These are phyloP conservation scores for Podocnemis expansa DNA, from an alignment of 2,113 vertebrate genomes.

Conservation along the genomic window DNA sequence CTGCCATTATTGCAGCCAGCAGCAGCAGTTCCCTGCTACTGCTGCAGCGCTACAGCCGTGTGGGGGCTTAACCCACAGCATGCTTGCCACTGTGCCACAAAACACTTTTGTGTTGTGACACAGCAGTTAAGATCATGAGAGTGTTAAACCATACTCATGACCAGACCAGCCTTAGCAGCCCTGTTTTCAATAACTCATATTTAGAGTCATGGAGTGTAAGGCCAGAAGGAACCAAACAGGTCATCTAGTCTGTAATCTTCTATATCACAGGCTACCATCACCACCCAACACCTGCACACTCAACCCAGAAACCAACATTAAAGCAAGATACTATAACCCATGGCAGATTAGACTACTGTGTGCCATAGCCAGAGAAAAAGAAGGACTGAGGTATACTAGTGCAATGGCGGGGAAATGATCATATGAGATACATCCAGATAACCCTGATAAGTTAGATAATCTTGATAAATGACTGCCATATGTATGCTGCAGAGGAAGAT, in stretches of 20 bases:
- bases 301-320: background rate
- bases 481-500: background rate
- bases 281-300: background rate
- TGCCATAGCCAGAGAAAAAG: background rate
- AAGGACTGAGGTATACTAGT: background rate
- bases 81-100: too few species aligned
- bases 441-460: background rate
- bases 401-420: background rate
- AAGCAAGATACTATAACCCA: background rate
- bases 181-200: background rate
- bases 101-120: too few species aligned
- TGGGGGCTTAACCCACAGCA: too few species aligned
- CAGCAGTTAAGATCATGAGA: too few species aligned
- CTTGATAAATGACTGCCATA: background rate
- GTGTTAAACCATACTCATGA: background rate
- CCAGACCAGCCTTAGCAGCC: background rate
- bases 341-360: background rate
- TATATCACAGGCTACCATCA: background rate
- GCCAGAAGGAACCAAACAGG: background rate
- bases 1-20: too few species aligned
- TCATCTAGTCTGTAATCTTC: background rate
- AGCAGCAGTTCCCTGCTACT: too few species aligned
- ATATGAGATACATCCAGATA: background rate
- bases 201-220: background rate
- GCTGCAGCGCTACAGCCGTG: too few species aligned